Evolutionary conservation across 2,888 invertebrate species (phyloP), one percentile per base, ranked within the genome.

Genomic region (Noctua fimbriata): DNA sequence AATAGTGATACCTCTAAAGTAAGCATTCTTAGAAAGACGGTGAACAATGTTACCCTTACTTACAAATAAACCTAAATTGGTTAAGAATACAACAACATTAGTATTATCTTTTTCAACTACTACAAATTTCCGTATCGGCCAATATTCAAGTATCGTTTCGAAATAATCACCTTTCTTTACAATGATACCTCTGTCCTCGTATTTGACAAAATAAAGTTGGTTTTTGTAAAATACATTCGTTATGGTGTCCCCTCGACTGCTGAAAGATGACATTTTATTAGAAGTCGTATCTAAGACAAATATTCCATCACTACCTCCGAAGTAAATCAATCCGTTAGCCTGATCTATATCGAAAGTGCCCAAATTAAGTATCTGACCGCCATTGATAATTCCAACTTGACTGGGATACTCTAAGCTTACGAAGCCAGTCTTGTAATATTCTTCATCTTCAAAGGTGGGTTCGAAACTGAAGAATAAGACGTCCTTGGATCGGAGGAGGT

Each of bases 291-390:
- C 93, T 55, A 95, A 83, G 4, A 91, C 89, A 36, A 92, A 96
- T 21, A 97, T 93, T 0, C 96, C 96, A 75, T 95, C 93, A 58
- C 92, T 93, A 0, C 96, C 96, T 1, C 96, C 96, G 28, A 96
- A 88, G 69, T 96, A 97, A 32, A 96, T 89, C 2, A 93, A 76
- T 0, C 90, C 90, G 41, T 94, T 95, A 1, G 91, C 92, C 84
- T 96, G 96, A 79, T 96, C 96, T 3, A 96, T 92, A 81, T 94
- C 95, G 58, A 97, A 96, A 2, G 94, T 93, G 0, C 94, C 94
- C 36, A 97, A 95, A 82, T 97, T 96, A 69, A 94, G 91, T 10
- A 91, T 85, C 24, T 90, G 89, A 1, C 88, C 90, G 12, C 92
- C 92, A 6, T 86, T 84, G 14, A 96, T 91, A 2, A 94, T 87